These are phyloP conservation scores for Phyto melanocephala DNA, from an alignment of 2,888 invertebrate genomes.

Conservation along the genomic window DNA sequence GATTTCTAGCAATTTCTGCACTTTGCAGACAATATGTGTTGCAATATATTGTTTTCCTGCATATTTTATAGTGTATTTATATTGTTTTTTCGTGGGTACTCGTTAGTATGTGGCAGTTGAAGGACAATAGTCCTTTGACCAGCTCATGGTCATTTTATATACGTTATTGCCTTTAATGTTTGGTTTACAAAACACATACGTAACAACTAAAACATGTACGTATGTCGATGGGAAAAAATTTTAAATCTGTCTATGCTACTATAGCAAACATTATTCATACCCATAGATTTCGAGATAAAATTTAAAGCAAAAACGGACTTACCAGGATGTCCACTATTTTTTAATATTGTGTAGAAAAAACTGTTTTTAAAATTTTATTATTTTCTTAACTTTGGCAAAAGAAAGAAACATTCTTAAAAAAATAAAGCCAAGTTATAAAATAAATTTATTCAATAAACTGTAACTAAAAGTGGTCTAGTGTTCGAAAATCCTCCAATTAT, in stretches of 20 bases:
- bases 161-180: constrained; percentile 2
- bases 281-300: too few species aligned
- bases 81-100: background rate
- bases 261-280: background rate
- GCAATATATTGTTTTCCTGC: constrained; percentile 17
- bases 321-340: too few species aligned
- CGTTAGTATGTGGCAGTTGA: constrained; percentile 45
- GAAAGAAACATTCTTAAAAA: too few species aligned
- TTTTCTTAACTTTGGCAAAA: too few species aligned
- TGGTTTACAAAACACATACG: background rate
- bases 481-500: too few species aligned
- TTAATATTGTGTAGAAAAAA: too few species aligned
- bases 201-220: constrained; percentile 8
- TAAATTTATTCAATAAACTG: too few species aligned
- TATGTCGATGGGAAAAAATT: constrained; percentile 1
- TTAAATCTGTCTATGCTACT: background rate
- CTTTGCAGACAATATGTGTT: constrained; percentile 40
- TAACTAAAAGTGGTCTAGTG: too few species aligned
- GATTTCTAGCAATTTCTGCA: background rate
- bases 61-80: background rate
- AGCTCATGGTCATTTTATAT: constrained; percentile 62
- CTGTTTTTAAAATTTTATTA: too few species aligned
- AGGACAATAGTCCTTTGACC: constrained; percentile 68
- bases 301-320: too few species aligned
- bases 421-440: too few species aligned